Conservation (phyloP, 2,888 invertebrate genomes). For the Harpalus rubripes region DNA sequence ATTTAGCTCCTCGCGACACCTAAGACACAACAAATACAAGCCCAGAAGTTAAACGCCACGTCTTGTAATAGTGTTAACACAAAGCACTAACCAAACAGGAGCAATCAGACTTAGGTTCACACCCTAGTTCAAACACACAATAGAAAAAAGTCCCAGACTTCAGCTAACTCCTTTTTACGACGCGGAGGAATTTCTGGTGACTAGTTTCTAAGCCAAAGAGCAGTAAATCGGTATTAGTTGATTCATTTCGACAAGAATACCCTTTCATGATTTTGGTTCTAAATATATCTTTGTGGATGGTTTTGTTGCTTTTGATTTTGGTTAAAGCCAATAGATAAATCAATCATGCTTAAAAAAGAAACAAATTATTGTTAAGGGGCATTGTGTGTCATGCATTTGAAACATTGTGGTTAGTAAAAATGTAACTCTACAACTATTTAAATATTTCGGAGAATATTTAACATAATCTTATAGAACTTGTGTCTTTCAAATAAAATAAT, state of each 20-base stretch:
- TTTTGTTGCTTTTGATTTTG: conserved; percentile 51
- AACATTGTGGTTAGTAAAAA: conserved; percentile 39
- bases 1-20: conserved; percentile 44
- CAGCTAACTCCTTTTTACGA: conserved; percentile 39
- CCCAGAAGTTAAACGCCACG: conserved; percentile 30
- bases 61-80: conserved; percentile 28
- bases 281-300: conserved; percentile 23
- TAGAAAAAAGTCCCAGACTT: conserved; percentile 30
- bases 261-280: conserved; percentile 32
- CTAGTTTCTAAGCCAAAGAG: conserved; percentile 27
- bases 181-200: conserved; percentile 37
- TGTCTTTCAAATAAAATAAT: no score
- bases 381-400: conserved; percentile 11
- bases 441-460: background rate
- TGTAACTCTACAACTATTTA: conserved; percentile 14
- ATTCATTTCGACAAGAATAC: conserved; percentile 56
- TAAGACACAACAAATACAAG: conserved; percentile 18
- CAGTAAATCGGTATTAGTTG: conserved; percentile 52
- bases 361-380: conserved; percentile 21
- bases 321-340: conserved; percentile 42
- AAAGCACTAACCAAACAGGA: conserved; percentile 40
- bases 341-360: conserved; percentile 41
- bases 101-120: conserved; percentile 37
- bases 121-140: conserved; percentile 42
- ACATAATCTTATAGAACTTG: background rate